Evolutionary conservation across 2,888 invertebrate species (phyloP).

Genomic region (Pharmacophagus antenor): DNA sequence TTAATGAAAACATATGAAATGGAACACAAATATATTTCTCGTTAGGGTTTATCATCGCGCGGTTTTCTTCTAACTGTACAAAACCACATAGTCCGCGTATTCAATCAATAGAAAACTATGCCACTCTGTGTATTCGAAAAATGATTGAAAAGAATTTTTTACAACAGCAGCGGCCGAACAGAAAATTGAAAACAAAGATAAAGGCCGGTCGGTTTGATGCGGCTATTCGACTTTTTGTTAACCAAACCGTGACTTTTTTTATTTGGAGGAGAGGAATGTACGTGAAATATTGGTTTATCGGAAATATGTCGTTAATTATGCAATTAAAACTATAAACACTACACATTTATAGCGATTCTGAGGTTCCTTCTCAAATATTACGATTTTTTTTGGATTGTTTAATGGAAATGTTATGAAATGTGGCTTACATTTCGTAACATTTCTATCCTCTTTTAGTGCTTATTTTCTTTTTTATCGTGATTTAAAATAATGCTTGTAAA

Average conservation of each 20-base stretch:
- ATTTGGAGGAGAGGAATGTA: too few relatives aligned
- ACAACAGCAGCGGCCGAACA: conserved; percentile 10
- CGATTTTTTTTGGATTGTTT: too few relatives aligned
- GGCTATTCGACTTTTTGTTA: neutral
- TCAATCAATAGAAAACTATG: conserved; percentile 17
- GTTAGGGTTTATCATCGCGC: neutral
- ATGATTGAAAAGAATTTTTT: conserved; percentile 23
- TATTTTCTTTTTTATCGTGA: too few relatives aligned
- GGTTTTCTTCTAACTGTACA: neutral
- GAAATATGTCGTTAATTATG: neutral
- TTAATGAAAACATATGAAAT: too few relatives aligned
- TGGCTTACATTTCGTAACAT: neutral
- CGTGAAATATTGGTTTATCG: neutral
- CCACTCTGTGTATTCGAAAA: conserved; percentile 16
- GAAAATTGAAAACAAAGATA: conserved; percentile 24
- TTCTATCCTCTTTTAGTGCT: too few relatives aligned
- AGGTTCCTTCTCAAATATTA: neutral
- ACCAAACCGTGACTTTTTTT: too few relatives aligned
- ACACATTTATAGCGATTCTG: too few relatives aligned
- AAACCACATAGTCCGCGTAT: conserved; percentile 10
- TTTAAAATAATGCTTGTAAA: too few relatives aligned
- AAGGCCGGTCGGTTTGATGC: neutral
- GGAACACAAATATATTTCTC: too few relatives aligned
- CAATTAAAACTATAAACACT: neutral
- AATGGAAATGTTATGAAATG: too few relatives aligned